Evolutionary conservation across 2,113 vertebrate species (phyloP), one percentile per base, ranked within the genome.

Genomic region (Bufo bufo): DNA sequence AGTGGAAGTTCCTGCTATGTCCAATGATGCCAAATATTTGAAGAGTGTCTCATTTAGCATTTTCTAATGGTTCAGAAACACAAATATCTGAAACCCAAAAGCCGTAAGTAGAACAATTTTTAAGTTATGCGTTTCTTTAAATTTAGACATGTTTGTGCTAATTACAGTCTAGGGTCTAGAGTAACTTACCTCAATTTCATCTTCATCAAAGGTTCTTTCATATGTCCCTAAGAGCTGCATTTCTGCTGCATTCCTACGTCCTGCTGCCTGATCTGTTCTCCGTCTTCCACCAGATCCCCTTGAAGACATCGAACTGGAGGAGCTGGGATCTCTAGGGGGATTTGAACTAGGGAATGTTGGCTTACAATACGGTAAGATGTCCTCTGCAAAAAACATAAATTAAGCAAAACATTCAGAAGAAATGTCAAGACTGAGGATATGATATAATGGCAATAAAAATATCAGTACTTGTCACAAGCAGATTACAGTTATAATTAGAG

Each of bases 241-340:
- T 94, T 96, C 95, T 90, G 97, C 94, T 90, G 96, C 95, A 92
- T 97, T 98, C 91, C 97, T 96, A 92, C 97, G 95, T 89, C 94
- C 93, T 93, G 96, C 63, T 90, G 93, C 93, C 93, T 96, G 96
- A 84, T 99, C 98, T 89, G 95, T 95, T 95, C 97, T 96, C 92
- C 97, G 96, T 89, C 96, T 95, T 23, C 97, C 96, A 90, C 97
- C 98, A 19, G 98, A 99, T 19, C 98, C 98, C 94, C 97, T 94
- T 66, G 98, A 99, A 17, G 98, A 99, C 97, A 99, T 97, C 59
- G 98, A 99, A 91, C 98, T 98, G 90, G 98, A 99, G 90, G 98
- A 99, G 93, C 98, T 99, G 54, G 97, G 98, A 92, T 99, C 98
- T 93, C 98, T 93, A 47, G 97, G 96, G 92, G 96, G 97, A 93